A percentile compares a stretch with the other conserved stretches of the same genome.
phyloP scores from a whole-genome alignment of 2,888 invertebrate species.

The Himalopsyche anomala region DNA sequence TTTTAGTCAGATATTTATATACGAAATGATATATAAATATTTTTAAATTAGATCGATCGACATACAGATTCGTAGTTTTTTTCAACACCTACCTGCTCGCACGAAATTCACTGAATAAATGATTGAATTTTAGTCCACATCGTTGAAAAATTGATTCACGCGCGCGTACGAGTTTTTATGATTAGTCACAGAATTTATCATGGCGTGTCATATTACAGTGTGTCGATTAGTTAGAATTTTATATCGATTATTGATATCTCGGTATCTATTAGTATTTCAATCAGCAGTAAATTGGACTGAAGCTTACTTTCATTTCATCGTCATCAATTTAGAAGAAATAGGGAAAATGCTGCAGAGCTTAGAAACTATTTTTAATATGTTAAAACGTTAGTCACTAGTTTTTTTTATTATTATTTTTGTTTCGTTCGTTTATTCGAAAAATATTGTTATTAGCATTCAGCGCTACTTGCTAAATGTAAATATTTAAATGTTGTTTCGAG shows the following conservation, averaged over 20 bases:
- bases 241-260: background rate
- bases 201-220: background rate
- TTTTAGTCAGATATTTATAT: background rate
- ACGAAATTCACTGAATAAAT: constrained; percentile 25
- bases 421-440: background rate
- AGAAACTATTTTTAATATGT: no score
- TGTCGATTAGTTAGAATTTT: background rate
- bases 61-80: background rate
- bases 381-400: no score
- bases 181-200: constrained; percentile 10
- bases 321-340: background rate
- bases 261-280: background rate
- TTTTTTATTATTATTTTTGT: background rate
- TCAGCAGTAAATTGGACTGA: background rate
- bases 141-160: constrained; percentile 19
- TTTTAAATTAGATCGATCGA: background rate
- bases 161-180: background rate
- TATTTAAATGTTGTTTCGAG: background rate
- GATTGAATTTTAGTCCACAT: constrained; percentile 16
- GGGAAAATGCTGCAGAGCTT: background rate
- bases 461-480: background rate
- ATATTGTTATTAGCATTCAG: background rate
- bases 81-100: background rate
- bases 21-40: background rate
- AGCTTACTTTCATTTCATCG: background rate